Conservation (phyloP, 2,888 invertebrate genomes). For the Labia minor region DNA sequence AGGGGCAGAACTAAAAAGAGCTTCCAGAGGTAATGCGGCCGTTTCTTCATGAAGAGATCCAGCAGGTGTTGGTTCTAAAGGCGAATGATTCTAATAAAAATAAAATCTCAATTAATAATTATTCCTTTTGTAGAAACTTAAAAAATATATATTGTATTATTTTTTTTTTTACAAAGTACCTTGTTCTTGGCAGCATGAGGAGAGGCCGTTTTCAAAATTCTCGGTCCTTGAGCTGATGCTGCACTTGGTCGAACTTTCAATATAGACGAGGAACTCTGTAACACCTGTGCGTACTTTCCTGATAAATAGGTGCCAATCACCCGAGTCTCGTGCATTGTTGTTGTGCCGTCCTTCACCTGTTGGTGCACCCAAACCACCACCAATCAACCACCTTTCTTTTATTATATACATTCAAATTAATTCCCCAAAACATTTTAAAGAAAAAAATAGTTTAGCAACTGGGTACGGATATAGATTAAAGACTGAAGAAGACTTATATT, state of each 20-base stretch:
- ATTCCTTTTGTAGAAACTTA: too few relatives aligned
- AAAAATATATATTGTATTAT: too few relatives aligned
- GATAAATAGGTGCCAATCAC: conserved; percentile 82
- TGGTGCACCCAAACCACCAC: neutral
- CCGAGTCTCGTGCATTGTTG: conserved; percentile 76
- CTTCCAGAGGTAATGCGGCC: conserved; percentile 42
- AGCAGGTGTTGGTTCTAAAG: conserved; percentile 54
- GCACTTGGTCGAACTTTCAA: conserved; percentile 47
- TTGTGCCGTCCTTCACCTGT: conserved; percentile 55
- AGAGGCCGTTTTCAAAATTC: conserved; percentile 67
- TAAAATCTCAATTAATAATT: too few relatives aligned
- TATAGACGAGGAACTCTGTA: conserved; percentile 69
- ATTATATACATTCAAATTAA: neutral
- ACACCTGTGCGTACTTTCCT: conserved; percentile 77
- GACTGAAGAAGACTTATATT: too few relatives aligned
- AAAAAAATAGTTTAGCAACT: too few relatives aligned
- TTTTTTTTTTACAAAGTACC: conserved; percentile 29
- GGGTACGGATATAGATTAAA: too few relatives aligned
- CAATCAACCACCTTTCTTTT: neutral
- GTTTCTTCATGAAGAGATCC: conserved; percentile 48
- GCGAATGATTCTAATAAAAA: conserved; percentile 36
- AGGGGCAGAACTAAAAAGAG: conserved; percentile 39
- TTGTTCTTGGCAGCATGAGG: conserved; percentile 44
- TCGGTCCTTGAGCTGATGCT: conserved; percentile 47
- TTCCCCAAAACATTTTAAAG: too few relatives aligned